Conservation (phyloP, 2,113 vertebrate species). For the Peucedramus taeniatus region DNA sequence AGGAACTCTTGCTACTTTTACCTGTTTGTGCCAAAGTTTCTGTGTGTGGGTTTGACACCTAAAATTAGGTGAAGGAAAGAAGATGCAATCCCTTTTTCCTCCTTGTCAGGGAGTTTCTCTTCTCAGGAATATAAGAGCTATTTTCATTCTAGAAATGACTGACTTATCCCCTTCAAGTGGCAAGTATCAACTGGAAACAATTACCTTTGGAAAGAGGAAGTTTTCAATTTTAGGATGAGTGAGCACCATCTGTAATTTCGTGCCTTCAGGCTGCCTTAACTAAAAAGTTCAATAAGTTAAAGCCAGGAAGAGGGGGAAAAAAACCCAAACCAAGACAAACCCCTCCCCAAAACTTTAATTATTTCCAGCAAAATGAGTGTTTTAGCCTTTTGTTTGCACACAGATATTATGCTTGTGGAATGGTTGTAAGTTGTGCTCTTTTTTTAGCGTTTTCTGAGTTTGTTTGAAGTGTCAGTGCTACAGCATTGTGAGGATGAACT, state of each 20-base stretch:
- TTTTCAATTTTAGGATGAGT: slow-evolving; percentile 46
- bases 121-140: neutral
- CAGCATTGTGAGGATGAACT: neutral
- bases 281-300: slow-evolving; percentile 47
- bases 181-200: slow-evolving; percentile 46
- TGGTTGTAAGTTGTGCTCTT: neutral
- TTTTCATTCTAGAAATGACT: slow-evolving; percentile 14
- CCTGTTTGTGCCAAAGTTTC: neutral
- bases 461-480: slow-evolving; percentile 36
- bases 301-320: neutral
- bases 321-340: neutral
- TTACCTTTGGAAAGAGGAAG: slow-evolving; percentile 59
- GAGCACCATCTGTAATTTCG: slow-evolving; percentile 47
- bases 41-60: neutral
- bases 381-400: neutral
- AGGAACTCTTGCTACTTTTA: neutral
- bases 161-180: neutral
- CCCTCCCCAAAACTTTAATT: neutral
- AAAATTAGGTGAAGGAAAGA: neutral
- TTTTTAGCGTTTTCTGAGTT: neutral
- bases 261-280: slow-evolving; percentile 32
- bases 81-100: neutral
- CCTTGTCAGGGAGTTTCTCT: neutral
- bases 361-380: neutral
- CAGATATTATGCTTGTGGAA: neutral